Percentiles rank a stretch among this genome's conserved stretches.
Conservation (phyloP, 2,113 vertebrate genomes). For the Etheostoma spectabile region DNA sequence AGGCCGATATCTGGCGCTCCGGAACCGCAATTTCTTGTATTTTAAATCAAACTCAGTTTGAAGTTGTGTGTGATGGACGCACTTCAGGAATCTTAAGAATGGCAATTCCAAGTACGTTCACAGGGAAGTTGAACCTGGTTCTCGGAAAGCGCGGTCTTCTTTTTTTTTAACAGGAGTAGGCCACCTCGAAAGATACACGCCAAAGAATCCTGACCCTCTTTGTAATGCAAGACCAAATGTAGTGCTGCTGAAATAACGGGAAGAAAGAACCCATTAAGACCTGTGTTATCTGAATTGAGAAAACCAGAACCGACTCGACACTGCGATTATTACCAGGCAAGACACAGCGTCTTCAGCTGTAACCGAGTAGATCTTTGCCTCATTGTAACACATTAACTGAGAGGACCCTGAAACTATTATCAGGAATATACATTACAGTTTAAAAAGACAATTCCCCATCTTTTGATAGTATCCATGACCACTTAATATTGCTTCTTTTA, state of each 20-base stretch:
- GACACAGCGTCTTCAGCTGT: background rate
- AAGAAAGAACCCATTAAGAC: background rate
- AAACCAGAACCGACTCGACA: background rate
- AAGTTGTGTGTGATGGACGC: slow-evolving; percentile 22
- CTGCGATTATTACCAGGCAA: background rate
- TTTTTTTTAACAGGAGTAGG: background rate
- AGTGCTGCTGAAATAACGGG: background rate
- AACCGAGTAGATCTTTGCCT: background rate
- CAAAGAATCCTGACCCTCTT: background rate
- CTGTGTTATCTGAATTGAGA: background rate
- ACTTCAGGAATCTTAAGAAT: slow-evolving; percentile 8
- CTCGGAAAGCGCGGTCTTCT: background rate
- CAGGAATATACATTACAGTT: background rate
- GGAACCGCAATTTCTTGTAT: slow-evolving; percentile 32
- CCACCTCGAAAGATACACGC: background rate
- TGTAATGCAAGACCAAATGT: background rate
- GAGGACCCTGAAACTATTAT: background rate
- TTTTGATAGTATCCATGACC: background rate
- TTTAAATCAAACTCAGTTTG: slow-evolving; percentile 35
- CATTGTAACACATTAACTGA: background rate
- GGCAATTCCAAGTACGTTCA: slow-evolving; percentile 1
- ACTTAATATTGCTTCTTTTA: background rate
- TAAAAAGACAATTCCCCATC: background rate
- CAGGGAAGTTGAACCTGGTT: slow-evolving; percentile 4
- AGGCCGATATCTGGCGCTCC: slow-evolving; percentile 19